Evolutionary conservation across 2,797 vertebrate genomes (phyloP), one percentile per base, ranked within the genome.

Genomic region (Hafferia zeledoni): DNA sequence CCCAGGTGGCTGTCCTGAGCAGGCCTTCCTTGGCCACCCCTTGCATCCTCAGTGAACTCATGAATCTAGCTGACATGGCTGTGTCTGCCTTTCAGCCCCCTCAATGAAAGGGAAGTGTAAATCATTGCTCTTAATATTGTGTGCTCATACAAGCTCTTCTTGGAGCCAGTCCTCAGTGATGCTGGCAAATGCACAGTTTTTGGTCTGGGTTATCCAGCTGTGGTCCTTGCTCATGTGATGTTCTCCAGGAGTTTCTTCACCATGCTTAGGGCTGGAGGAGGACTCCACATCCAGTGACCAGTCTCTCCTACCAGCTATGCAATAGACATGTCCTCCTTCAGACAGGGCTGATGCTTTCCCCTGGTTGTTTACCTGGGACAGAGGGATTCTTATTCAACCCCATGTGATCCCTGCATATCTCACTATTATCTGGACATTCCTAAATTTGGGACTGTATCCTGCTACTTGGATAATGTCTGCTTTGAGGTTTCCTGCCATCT

Each of bases 181-280:
- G 22, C 79, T 74, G 46, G 28, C 55, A 13, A 0, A 0, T 1
- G 22, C 19, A 5, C 0, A 0, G 17, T 7, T 72, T 83, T 17
- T 59, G 39, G n/a, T 46, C 41, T 75, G 57, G 35, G 41, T 41
- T 5, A 3, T 23, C 63, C 59, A 76, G 23, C 44, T 75, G 39
- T 33, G n/a, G 49, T 31, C 44, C 59, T 53, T 59, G 30, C 57
- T 63, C 0, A 0, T 11, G 10, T 39, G 19, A 28, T 35, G 11
- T 28, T 24, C 63, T 71, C 35, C 63, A 79, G 70, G 27, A 33
- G 20, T 23, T 92, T 63, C 13, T 76, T 60, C 30, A 13, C 24
- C 0, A 1, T 33, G 27, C 7, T 31, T 13, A 25, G 50, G 35
- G 80, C 71, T 68, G 77, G 33, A 89, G 30, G 67, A 83, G 13